A percentile compares a stretch with the other conserved stretches of the same genome.
Evolutionary conservation across 2,113 vertebrate genomes (phyloP).

Genomic region (Meleagris gallopavo): DNA sequence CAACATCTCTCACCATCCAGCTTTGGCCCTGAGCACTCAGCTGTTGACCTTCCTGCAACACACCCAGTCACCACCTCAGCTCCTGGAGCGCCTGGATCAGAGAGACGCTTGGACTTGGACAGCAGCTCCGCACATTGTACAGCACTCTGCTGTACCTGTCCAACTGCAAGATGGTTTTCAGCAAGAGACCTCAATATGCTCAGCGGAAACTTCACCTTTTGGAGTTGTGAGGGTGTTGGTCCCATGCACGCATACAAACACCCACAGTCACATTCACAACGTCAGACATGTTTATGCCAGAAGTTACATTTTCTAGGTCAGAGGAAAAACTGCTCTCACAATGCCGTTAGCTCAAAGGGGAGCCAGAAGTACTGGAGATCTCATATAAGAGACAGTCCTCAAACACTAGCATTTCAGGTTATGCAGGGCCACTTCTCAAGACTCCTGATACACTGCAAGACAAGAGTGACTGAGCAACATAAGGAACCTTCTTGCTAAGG

Average conservation of each 20-base stretch:
- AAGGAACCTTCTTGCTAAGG: neutral
- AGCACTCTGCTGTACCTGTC: neutral
- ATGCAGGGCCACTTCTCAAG: neutral
- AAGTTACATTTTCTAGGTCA: neutral
- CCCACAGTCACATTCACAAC: rapidly evolving
- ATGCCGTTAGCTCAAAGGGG: neutral
- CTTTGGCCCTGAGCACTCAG: rapidly evolving
- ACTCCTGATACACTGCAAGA: neutral
- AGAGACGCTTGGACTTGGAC: rapidly evolving
- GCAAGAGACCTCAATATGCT: rapidly evolving
- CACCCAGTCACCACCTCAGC: neutral
- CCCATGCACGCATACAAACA: neutral
- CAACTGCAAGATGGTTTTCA: neutral
- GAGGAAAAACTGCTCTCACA: neutral
- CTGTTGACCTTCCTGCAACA: neutral
- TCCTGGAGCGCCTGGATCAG: neutral
- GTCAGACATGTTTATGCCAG: neutral
- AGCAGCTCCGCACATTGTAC: neutral
- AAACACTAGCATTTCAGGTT: neutral
- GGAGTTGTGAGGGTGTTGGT: neutral
- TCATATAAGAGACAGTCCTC: neutral
- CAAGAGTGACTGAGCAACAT: neutral
- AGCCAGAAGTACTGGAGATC: neutral
- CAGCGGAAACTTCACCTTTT: rapidly evolving
- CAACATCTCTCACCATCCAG: rapidly evolving